A percentile compares a stretch with the other conserved stretches of the same genome.
phyloP scores from a whole-genome alignment of 2,888 invertebrate species.

The Drosophila subquinaria region DNA sequence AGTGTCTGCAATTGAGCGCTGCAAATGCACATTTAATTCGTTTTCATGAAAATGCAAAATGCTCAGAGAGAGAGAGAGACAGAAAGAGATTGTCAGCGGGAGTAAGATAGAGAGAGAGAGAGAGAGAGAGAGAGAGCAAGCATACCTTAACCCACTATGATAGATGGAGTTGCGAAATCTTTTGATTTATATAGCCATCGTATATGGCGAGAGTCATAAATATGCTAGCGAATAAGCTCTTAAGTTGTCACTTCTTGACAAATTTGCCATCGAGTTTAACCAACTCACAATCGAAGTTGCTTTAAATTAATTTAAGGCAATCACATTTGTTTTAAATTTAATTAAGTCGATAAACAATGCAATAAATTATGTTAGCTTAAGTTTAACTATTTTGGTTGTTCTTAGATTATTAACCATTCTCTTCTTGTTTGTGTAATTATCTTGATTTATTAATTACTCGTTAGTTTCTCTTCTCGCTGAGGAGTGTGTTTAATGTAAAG shows the following conservation, averaged over 20 bases:
- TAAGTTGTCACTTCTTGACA: conserved; percentile 52
- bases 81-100: too few relatives aligned
- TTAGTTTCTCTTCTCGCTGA: too few relatives aligned
- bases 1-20: too few relatives aligned
- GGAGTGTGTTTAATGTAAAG: too few relatives aligned
- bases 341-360: background rate
- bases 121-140: background rate
- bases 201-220: conserved; percentile 61
- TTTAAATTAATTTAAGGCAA: background rate
- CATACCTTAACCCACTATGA: conserved; percentile 65
- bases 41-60: conserved; percentile 46
- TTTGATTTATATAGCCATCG: conserved; percentile 76
- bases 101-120: too few relatives aligned
- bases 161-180: too few relatives aligned
- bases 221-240: conserved; percentile 48
- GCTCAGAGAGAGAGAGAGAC: conserved; percentile 19
- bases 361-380: too few relatives aligned
- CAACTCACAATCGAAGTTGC: conserved; percentile 14
- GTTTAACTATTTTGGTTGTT: background rate
- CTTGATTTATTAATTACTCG: too few relatives aligned
- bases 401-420: too few relatives aligned
- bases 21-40: conserved; percentile 79
- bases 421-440: too few relatives aligned
- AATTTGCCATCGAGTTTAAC: conserved; percentile 21
- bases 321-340: background rate